Conservation (phyloP, 2,888 invertebrate genomes). For the Cataglyphis rosenhaueri region DNA sequence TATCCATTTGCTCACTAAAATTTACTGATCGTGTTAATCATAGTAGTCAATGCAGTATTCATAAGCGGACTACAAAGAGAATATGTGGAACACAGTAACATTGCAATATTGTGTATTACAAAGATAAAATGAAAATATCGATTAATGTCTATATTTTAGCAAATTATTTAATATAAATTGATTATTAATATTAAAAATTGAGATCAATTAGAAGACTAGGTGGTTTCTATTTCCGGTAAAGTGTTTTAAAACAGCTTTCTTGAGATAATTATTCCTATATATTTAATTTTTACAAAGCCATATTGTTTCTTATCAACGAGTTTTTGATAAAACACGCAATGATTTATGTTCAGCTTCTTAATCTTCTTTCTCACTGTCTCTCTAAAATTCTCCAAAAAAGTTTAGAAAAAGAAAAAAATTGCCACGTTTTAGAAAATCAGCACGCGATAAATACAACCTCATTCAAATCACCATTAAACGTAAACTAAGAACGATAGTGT, state of each 20-base stretch:
- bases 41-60: constrained; percentile 48
- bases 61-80: constrained; percentile 41
- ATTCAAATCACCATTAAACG: no score
- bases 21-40: constrained; percentile 38
- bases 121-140: constrained; percentile 33
- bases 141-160: constrained; percentile 23
- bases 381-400: no score
- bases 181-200: constrained; percentile 29
- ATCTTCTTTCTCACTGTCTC: no score
- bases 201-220: constrained; percentile 21
- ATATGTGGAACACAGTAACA: constrained; percentile 18
- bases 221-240: constrained; percentile 9
- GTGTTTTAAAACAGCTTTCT: not conserved
- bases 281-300: constrained; percentile 1
- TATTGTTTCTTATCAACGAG: no score
- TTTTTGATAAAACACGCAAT: no score
- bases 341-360: no score
- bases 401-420: no score
- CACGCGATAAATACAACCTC: no score
- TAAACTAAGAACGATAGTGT: no score
- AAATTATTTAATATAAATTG: not conserved
- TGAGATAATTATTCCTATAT: constrained; percentile 16
- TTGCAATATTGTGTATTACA: not conserved
- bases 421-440: no score
- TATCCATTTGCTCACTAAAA: constrained; percentile 29